phyloP scores from a whole-genome alignment of 2,888 invertebrate genomes.

The Baronia brevicornis region DNA sequence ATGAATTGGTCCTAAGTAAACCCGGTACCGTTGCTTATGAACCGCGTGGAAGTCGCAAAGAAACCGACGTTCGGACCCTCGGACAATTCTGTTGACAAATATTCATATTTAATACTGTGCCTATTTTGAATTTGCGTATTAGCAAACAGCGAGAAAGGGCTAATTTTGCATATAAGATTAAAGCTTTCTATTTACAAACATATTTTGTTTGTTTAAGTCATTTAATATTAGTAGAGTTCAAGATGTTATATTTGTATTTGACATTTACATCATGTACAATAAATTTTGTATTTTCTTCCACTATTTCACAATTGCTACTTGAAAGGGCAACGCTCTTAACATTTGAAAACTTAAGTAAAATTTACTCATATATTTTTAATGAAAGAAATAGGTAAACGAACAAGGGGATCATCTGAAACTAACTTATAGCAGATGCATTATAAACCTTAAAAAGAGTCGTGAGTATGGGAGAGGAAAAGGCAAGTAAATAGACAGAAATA shows the following conservation, averaged over 20 bases:
- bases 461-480: too few species aligned
- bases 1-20: conserved; percentile 62
- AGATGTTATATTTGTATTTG: conserved; percentile 2
- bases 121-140: conserved; percentile 45
- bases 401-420: too few species aligned
- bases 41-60: conserved; percentile 53
- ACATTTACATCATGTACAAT: conserved; percentile 1
- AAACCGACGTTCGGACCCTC: conserved; percentile 49
- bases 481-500: conserved; percentile 1
- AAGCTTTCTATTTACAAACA: conserved; percentile 18
- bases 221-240: background rate
- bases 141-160: conserved; percentile 50
- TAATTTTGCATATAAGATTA: conserved; percentile 29
- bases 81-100: conserved; percentile 57
- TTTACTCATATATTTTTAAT: too few species aligned
- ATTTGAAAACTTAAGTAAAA: too few species aligned
- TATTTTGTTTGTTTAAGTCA: conserved; percentile 9
- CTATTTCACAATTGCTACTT: too few species aligned
- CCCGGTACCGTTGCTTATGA: conserved; percentile 37
- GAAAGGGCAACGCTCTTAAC: too few species aligned
- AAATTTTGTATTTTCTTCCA: too few species aligned
- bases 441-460: too few species aligned
- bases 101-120: conserved; percentile 68
- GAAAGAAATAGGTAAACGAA: too few species aligned
- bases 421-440: too few species aligned